phyloP scores from a whole-genome alignment of 2,797 vertebrate species.

The Gambusia yucatana region DNA sequence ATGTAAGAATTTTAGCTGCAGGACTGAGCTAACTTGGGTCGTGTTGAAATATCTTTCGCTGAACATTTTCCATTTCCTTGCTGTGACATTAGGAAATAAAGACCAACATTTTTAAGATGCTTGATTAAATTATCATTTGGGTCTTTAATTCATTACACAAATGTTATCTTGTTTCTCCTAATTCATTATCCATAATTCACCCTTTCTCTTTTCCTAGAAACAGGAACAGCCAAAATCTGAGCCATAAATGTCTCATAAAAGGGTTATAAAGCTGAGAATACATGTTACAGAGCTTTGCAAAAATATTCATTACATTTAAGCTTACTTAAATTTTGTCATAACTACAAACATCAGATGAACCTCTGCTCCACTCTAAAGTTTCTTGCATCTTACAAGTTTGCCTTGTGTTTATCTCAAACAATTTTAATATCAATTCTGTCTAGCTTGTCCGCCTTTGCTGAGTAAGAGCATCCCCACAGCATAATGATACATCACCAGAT shows the following conservation, averaged over 20 bases:
- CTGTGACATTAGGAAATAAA: conserved; percentile 16
- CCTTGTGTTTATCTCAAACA: background rate
- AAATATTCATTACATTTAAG: background rate
- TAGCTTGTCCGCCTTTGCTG: background rate
- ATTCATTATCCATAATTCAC: background rate
- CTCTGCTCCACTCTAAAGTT: background rate
- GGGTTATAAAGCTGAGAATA: background rate
- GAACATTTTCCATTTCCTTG: background rate
- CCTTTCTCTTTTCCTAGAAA: conserved; percentile 2
- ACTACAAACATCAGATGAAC: background rate
- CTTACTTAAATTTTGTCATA: background rate
- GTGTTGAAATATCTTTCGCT: conserved; percentile 14
- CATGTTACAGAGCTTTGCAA: background rate
- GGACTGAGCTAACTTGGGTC: conserved; percentile 7
- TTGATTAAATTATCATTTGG: conserved; percentile 3
- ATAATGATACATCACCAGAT: background rate
- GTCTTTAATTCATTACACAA: background rate
- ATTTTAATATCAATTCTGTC: background rate
- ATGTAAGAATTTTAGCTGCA: conserved; percentile 3
- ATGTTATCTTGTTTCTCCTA: background rate
- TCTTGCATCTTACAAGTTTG: background rate
- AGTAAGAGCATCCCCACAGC: background rate
- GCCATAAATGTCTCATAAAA: background rate
- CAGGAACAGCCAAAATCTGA: conserved; percentile 3
- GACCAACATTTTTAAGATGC: conserved; percentile 9